These are phyloP conservation scores for Tanytarsus gracilentus DNA, from an alignment of 2,888 invertebrate genomes.

Conservation along the genomic window DNA sequence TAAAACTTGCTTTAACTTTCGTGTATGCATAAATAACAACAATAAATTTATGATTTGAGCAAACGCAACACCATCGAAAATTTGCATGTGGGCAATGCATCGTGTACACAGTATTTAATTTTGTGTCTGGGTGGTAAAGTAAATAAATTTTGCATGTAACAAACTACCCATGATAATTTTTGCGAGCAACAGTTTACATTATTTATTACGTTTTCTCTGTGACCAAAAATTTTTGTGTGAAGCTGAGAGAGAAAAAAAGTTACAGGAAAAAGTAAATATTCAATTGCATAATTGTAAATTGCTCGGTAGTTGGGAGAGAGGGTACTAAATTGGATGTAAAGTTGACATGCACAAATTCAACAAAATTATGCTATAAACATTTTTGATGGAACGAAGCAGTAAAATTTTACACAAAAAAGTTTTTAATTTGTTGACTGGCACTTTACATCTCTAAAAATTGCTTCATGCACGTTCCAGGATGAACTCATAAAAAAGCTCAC, in stretches of 20 bases:
- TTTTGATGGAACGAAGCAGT: not conserved
- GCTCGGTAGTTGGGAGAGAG: not conserved
- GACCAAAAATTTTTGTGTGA: not conserved
- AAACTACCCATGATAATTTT: conserved; percentile 7
- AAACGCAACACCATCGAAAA: conserved; percentile 9
- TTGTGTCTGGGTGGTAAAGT: too few species aligned
- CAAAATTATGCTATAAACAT: not conserved
- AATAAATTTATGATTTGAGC: conserved; percentile 6
- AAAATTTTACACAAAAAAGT: not conserved
- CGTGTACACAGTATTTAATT: too few species aligned
- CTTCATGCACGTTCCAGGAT: not conserved
- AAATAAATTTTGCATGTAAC: conserved; percentile 21
- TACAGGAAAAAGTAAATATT: not conserved
- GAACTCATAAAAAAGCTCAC: not conserved
- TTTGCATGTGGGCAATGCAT: too few species aligned
- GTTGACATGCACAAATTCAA: conserved; percentile 10
- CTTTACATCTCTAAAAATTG: not conserved
- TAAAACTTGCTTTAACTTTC: conserved; percentile 3
- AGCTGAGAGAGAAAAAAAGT: not conserved
- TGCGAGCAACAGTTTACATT: conserved; percentile 27
- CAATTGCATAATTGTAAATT: not conserved
- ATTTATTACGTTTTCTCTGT: conserved; percentile 12
- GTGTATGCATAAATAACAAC: not conserved
- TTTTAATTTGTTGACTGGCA: conserved; percentile 10
- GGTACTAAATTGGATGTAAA: not conserved